phyloP scores from a whole-genome alignment of 2,797 vertebrate genomes.

The Coendou prehensilis region DNA sequence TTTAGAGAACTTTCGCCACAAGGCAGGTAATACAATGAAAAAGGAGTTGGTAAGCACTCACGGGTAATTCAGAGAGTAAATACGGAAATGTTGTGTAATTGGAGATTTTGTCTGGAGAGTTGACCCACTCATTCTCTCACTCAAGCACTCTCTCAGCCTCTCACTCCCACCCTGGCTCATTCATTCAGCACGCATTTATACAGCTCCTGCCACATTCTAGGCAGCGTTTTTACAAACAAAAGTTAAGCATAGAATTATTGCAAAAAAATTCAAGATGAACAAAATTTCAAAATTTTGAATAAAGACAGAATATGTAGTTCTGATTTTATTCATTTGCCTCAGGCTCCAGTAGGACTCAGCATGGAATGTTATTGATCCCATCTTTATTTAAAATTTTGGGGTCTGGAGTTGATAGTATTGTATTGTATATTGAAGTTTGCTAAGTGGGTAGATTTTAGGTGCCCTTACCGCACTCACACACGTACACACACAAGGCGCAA shows the following conservation, averaged over 20 bases:
- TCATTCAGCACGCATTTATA: background rate
- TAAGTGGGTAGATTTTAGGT: background rate
- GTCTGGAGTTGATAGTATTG: background rate
- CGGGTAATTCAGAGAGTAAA: background rate
- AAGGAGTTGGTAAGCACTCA: background rate
- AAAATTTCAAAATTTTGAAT: conserved; percentile 25
- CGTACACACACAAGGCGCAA: background rate
- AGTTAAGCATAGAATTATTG: background rate
- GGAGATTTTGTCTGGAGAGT: background rate
- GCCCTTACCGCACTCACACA: background rate
- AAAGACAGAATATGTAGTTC: background rate
- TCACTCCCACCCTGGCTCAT: background rate
- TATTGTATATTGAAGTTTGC: background rate
- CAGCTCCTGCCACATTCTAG: background rate
- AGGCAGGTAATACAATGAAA: background rate
- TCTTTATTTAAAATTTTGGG: conserved; percentile 34
- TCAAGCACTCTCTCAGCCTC: too few relatives aligned
- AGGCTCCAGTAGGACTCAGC: background rate
- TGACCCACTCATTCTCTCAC: background rate
- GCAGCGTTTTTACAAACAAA: background rate
- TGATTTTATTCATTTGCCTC: background rate
- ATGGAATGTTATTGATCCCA: background rate
- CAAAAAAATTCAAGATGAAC: background rate
- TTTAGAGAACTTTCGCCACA: background rate
- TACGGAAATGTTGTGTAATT: background rate